phyloP scores from a whole-genome alignment of 2,797 vertebrate genomes.

The Sebastes taczanowskii region DNA sequence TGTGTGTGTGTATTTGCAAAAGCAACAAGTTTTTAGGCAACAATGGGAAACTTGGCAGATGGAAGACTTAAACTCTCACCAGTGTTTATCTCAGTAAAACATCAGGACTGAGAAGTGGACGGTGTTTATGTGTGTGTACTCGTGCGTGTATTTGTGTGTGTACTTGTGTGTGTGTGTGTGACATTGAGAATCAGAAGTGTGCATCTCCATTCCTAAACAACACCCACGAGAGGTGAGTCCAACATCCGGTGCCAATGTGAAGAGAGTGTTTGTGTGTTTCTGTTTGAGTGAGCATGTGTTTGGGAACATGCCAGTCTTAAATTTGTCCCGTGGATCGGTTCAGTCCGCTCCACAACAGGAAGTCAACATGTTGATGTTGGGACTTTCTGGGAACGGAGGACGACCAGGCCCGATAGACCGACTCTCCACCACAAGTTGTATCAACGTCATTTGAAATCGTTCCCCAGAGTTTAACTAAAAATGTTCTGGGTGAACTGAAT shows the following conservation, averaged over 20 bases:
- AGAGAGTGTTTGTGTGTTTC: neutral
- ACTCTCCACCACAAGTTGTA: neutral
- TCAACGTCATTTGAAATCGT: neutral
- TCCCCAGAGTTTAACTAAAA: neutral
- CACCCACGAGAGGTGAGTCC: constrained; percentile 3
- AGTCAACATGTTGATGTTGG: constrained; percentile 66
- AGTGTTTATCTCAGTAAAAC: constrained; percentile 19
- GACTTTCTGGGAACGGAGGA: constrained; percentile 49
- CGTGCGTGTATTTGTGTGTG: neutral
- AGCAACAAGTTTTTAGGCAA: neutral
- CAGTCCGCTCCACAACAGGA: constrained; percentile 65
- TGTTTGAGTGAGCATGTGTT: neutral
- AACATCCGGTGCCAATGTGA: constrained; percentile 24
- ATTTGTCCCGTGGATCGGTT: constrained; percentile 36
- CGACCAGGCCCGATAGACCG: neutral
- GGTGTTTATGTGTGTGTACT: neutral
- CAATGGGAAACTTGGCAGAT: constrained; percentile 33
- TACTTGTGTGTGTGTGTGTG: neutral
- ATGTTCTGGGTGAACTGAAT: neutral
- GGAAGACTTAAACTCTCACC: constrained; percentile 11
- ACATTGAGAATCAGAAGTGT: neutral
- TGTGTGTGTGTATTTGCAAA: neutral
- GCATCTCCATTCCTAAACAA: constrained; percentile 30
- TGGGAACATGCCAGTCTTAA: constrained; percentile 48
- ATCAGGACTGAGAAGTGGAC: neutral